Conservation (phyloP, 2,113 vertebrate genomes). For the Nipponia nippon region DNA sequence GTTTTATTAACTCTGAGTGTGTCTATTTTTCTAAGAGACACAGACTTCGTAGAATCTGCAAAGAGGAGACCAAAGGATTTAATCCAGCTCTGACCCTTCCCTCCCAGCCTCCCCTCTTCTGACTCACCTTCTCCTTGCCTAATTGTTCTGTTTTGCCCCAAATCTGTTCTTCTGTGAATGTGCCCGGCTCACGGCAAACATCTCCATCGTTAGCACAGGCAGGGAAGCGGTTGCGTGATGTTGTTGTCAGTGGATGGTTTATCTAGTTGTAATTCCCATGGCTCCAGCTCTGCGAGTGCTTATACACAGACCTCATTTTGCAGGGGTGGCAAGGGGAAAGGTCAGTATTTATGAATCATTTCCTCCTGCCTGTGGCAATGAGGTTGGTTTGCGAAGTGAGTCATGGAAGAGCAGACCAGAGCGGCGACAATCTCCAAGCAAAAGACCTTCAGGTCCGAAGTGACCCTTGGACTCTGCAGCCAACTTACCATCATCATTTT, state of each 20-base stretch:
- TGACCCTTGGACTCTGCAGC: not conserved
- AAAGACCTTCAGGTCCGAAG: slow-evolving; percentile 1
- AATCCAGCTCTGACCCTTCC: not conserved
- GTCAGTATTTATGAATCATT: slow-evolving; percentile 77
- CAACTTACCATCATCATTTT: not conserved
- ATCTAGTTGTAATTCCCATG: slow-evolving; percentile 42
- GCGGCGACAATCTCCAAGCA: not conserved
- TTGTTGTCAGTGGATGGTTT: slow-evolving; percentile 20
- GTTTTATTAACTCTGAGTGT: not conserved
- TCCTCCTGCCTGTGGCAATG: slow-evolving; percentile 68
- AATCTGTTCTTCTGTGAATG: not conserved
- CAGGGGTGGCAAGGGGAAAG: slow-evolving; percentile 75
- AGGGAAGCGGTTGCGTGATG: not conserved
- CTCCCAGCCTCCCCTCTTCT: not conserved
- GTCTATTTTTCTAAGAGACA: not conserved
- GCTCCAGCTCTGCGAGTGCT: slow-evolving; percentile 57
- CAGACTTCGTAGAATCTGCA: not conserved
- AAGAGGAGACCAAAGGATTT: not conserved
- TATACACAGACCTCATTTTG: slow-evolving; percentile 69
- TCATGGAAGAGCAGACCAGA: slow-evolving; percentile 62
- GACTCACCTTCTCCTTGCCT: not conserved
- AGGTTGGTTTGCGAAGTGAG: slow-evolving; percentile 69
- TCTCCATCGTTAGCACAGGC: not conserved
- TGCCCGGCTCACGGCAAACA: not conserved
- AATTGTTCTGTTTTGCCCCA: not conserved